Evolutionary conservation across 2,888 invertebrate species (phyloP), one percentile per base, ranked within the genome.

Genomic region (Hydroisotoma schaefferi): DNA sequence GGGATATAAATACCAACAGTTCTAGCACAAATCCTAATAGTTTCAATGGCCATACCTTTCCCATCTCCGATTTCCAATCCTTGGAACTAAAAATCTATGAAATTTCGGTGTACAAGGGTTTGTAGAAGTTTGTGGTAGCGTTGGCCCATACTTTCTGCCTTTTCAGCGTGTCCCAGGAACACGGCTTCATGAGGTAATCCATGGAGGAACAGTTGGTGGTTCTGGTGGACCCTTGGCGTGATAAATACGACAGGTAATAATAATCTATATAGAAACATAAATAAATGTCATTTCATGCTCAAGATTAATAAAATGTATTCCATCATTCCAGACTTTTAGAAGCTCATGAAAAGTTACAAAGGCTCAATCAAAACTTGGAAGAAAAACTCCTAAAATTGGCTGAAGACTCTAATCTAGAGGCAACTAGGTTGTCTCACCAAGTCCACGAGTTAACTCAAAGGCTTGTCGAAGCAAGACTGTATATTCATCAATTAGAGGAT

Each of bases 341-440:
- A 76, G 92, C 93, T 57, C 93, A 95, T 75, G 90, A 91, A 76
- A 85, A 92, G 74, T 87, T 95, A 60, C 94, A 94, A 78, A 91
- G 90, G 78, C 86, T 95, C 43, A 95, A 95, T 79, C 94, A 94
- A 81, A 89, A 87, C 72, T 81, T 95, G 73, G 95, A 95, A 80
- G 95, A 95, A 77, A 95, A 94, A 77, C 79, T 95, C 64, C 80
- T 95, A 63, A 90, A 88, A 78, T 84, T 94, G 77, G 94, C 94
- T 5, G 93, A 94, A 78, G 59, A 62, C 55, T 40, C 57, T 55
- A 62, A 65, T 60, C 59, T 58, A 46, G 66, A 66, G 55, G 58
- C 66, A 61, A 60, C 60, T 40, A 60, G 60, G 48, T 46, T 66
- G 56, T 66, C 66, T 47, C 54, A 63, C 54, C 70, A 70, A 58